Base-by-base conservation (phyloP, 1,140 invertebrate genomes). In the Drosophila azteca region DNA sequence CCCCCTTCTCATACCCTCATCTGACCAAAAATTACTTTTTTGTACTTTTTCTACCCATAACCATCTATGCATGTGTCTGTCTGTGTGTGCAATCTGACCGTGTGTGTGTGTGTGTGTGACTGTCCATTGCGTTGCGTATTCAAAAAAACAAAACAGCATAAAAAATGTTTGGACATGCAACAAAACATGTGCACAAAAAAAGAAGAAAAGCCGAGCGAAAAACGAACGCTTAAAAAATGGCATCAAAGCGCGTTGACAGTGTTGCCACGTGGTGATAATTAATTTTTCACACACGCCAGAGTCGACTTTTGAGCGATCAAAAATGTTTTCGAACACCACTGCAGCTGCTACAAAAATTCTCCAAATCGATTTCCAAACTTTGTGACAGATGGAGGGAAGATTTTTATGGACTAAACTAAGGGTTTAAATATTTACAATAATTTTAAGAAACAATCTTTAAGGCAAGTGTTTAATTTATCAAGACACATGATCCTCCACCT, bases 191-290 rank as follows among this genome's bases (percentile, higher is more conserved):
- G 66, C 64, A 69, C 69, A 65, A 66, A 65, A 58, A 52, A 49
- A 59, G 48, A 68, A 73, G 44, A 29, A 54, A 59, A 73, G 43
- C 65, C 73, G 67, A 77, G 44, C 45, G 68, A 87, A 74, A 74
- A 67, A 54, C 60, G 55, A 67, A 53, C 64, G 55, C 2, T 13
- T 48, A 45, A 80, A 79, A 76, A 74, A 69, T 59, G 52, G 76
- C 75, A 64, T 69, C 66, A 79, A 87, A 87, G 52, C 66, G 55
- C 71, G 63, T 53, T 62, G 63, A 66, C 79, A 88, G 82, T 79
- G 82, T 88, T 87, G 82, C 82, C 82, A 87, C 75, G 59, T 66
- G 67, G 63, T 79, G 61, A 68, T 79, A 88, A 82, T 82, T 80
- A 78, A 71, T 82, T 82, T 83, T 85, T 60, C 66, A 76, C 62